phyloP scores from a whole-genome alignment of 2,797 vertebrate species.

The Acanthopagrus latus region DNA sequence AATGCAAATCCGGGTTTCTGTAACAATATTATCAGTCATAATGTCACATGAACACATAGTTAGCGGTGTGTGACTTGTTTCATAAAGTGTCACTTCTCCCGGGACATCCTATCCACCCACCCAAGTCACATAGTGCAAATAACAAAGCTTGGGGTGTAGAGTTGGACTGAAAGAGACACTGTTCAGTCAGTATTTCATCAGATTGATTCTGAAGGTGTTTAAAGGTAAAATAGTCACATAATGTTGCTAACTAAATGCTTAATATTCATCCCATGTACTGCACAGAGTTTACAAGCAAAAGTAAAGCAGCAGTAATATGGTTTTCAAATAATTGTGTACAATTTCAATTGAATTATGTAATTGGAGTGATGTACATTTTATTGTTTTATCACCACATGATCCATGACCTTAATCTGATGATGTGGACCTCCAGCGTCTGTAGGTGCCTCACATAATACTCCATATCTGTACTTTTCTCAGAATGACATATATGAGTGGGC shows the following conservation, averaged over 20 bases:
- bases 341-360: conserved; percentile 1
- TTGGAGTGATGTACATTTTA: conserved; percentile 31
- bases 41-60: no score
- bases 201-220: no score
- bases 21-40: no score
- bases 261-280: background rate
- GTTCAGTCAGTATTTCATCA: no score
- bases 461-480: conserved; percentile 72
- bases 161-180: no score
- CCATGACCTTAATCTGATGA: conserved; percentile 44
- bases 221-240: no score
- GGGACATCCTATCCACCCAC: no score
- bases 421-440: background rate
- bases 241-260: background rate
- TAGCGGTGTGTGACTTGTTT: no score
- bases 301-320: background rate
- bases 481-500: conserved; percentile 95
- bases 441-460: conserved; percentile 12
- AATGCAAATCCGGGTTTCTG: no score
- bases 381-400: conserved; percentile 19
- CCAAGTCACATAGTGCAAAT: no score
- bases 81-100: no score
- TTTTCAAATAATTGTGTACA: background rate
- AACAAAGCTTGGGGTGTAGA: no score
- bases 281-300: background rate